Evolutionary conservation across 2,888 invertebrate genomes (phyloP).

Genomic region (Gerris lacustris): DNA sequence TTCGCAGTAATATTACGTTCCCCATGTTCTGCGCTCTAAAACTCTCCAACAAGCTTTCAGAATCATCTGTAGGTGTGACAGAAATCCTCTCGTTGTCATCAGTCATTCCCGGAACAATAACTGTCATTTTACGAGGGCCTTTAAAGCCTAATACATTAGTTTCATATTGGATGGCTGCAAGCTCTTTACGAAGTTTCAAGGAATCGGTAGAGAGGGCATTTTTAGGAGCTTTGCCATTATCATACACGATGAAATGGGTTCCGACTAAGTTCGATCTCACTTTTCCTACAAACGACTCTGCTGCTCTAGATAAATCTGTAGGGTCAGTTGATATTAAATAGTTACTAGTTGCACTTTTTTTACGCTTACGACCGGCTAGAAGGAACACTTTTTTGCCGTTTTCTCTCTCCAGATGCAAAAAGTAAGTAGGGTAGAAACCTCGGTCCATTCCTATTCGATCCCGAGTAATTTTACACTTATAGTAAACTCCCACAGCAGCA

Average conservation of each 20-base stretch:
- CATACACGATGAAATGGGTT: slow-evolving; percentile 93
- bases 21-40: slow-evolving; percentile 68
- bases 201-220: slow-evolving; percentile 36
- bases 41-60: slow-evolving; percentile 53
- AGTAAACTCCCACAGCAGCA: slow-evolving; percentile 78
- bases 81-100: slow-evolving; percentile 78
- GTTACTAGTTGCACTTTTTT: slow-evolving; percentile 96
- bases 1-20: slow-evolving; percentile 87
- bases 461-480: slow-evolving; percentile 92
- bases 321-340: slow-evolving; percentile 96
- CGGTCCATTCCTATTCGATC: slow-evolving; percentile 98
- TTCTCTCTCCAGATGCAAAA: slow-evolving; percentile 88
- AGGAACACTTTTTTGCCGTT: slow-evolving; percentile 79
- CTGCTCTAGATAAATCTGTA: slow-evolving; percentile 84
- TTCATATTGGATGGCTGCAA: slow-evolving; percentile 91
- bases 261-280: slow-evolving; percentile 90
- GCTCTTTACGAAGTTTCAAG: slow-evolving; percentile 61
- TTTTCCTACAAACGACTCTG: slow-evolving; percentile 90
- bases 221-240: slow-evolving; percentile 66
- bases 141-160: slow-evolving; percentile 98
- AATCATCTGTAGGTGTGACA: slow-evolving; percentile 74
- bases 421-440: slow-evolving; percentile 95
- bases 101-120: slow-evolving; percentile 93
- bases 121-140: slow-evolving; percentile 98
- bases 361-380: slow-evolving; percentile 79